Evolutionary conservation across 2,888 invertebrate species (phyloP), one percentile per base, ranked within the genome.

Genomic region (Lasioglossum zephyrum): DNA sequence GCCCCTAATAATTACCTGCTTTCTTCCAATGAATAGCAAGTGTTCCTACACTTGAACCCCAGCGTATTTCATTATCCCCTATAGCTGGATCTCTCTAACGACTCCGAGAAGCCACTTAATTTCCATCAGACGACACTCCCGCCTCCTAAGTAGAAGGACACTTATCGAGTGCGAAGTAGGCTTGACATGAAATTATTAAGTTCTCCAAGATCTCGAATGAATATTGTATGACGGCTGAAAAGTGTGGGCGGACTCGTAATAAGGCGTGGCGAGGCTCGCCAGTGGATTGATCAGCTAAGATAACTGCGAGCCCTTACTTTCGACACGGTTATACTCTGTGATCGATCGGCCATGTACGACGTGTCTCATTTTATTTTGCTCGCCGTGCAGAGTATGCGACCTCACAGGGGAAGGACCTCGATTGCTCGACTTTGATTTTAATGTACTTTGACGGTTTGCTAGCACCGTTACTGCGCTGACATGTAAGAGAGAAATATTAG

Each of bases 101-200:
- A 70, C 41, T 41, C 39, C 41, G 41, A 70, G 70, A 41, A 41
- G 41, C 70, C 70, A 70, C 70, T 70, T 70, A 70, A 70, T 70
- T 70, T 41, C 70, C 70, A 70, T 41, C 70, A 5, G 70, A 70
- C 70, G 66, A 39, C 66, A 39, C 22, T 69, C 66, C 66, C 66
- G 36, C 22, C 66, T 69, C 39, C 66, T 22, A 69, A 69, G 66
- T 69, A 69, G 66, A 36, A 22, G 66, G 66, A 69, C 66, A 69
- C 66, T 69, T 69, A 69, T 39, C 36, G 36, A 69, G 22, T 39
- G 36, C 66, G 66, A 36, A 69, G 66, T 69, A 69, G 39, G 39
- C 66, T 39, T 4, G 66, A 39, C 66, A 39, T 22, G 66, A 69
- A 69, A 69, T 69, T 69, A 69, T 69, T 69, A 69, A 69, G 66